Evolutionary conservation across 1,140 invertebrate genomes (phyloP).

Genomic region (Drosophila nikananu): DNA sequence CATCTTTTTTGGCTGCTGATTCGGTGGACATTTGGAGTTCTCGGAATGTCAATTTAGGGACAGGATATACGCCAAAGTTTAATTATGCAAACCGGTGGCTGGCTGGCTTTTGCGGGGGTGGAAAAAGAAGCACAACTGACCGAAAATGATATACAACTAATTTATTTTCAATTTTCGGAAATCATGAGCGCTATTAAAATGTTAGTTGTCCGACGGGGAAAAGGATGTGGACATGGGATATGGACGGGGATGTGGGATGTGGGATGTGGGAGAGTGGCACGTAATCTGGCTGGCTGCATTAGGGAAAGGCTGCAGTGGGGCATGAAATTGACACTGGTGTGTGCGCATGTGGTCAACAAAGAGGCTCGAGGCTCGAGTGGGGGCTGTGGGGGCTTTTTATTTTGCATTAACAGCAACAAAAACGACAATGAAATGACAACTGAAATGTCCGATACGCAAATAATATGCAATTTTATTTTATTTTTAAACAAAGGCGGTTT

Average conservation of each 20-base stretch:
- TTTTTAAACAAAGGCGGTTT: constrained; percentile 50
- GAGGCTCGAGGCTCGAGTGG: too few relatives aligned
- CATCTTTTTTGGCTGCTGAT: constrained; percentile 14
- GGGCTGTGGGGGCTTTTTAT: constrained; percentile 70
- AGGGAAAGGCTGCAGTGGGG: constrained; percentile 51
- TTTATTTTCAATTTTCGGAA: constrained; percentile 83
- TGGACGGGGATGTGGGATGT: too few relatives aligned
- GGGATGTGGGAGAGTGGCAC: not conserved
- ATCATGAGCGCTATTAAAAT: constrained; percentile 83
- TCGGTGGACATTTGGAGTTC: constrained; percentile 34
- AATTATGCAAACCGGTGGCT: constrained; percentile 71
- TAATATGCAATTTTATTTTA: constrained; percentile 84
- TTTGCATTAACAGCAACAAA: constrained; percentile 84
- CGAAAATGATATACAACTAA: constrained; percentile 81
- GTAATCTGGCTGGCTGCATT: constrained; percentile 54
- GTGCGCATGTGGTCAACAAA: constrained; percentile 33
- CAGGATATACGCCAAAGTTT: constrained; percentile 73
- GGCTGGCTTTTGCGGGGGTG: not conserved
- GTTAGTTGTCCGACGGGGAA: constrained; percentile 52
- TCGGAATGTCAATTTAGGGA: constrained; percentile 72
- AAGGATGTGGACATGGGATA: not conserved
- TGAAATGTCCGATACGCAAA: constrained; percentile 83
- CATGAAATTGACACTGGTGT: constrained; percentile 63
- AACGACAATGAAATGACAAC: constrained; percentile 84
- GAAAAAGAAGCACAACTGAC: constrained; percentile 27